phyloP scores from a whole-genome alignment of 2,797 vertebrate species.

The Phaenicophaeus curvirostris region DNA sequence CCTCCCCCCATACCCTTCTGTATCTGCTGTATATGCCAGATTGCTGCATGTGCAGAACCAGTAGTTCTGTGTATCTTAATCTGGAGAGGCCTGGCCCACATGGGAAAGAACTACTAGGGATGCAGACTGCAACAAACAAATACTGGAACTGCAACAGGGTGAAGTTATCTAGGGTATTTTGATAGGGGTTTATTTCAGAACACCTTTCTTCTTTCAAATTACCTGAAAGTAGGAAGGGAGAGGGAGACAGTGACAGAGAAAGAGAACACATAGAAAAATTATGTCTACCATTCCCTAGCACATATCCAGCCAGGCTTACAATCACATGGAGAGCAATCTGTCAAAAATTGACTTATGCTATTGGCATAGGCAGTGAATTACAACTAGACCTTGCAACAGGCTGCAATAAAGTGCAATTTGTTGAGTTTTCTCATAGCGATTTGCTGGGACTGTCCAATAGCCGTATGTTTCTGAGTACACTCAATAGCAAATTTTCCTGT shows the following conservation, averaged over 20 bases:
- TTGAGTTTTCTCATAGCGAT: background rate
- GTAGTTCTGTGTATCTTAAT: background rate
- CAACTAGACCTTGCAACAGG: background rate
- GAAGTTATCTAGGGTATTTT: background rate
- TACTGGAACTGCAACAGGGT: background rate
- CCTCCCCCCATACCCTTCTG: too few species aligned
- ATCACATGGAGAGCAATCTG: background rate
- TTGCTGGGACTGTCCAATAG: background rate
- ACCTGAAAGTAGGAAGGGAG: background rate
- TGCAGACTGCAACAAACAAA: background rate
- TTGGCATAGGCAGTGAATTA: background rate
- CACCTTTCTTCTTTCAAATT: background rate
- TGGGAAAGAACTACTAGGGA: background rate
- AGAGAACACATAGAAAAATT: background rate
- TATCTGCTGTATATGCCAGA: background rate
- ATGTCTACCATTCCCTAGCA: background rate
- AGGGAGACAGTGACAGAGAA: background rate
- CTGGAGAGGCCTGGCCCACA: background rate
- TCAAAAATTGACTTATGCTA: background rate
- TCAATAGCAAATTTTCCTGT: background rate
- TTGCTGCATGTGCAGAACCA: background rate
- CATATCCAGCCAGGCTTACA: rapidly evolving
- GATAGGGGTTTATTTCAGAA: background rate
- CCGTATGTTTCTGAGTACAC: background rate
- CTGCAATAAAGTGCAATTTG: background rate